These are phyloP conservation scores for Anhinga anhinga DNA, from an alignment of 2,113 vertebrate genomes.

Conservation along the genomic window DNA sequence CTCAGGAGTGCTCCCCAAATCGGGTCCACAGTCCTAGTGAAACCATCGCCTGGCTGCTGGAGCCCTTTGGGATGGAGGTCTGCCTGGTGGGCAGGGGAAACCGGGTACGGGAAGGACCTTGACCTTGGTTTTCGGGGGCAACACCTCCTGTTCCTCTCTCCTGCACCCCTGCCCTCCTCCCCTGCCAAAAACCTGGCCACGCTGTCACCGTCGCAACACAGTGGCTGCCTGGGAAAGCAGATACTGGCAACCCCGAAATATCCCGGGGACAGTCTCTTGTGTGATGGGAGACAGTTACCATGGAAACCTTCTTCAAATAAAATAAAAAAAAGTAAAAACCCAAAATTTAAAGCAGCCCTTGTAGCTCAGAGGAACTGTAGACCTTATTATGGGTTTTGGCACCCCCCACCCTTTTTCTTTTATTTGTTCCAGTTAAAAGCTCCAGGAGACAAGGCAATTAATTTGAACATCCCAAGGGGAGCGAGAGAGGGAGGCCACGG, in stretches of 20 bases:
- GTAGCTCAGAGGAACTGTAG: slow-evolving; percentile 40
- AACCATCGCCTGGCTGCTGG: background rate
- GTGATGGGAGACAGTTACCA: slow-evolving; percentile 58
- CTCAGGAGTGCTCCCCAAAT: background rate
- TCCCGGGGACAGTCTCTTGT: slow-evolving; percentile 33
- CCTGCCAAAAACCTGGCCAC: background rate
- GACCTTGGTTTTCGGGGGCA: background rate
- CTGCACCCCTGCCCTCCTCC: background rate
- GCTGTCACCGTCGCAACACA: background rate
- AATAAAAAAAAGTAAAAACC: background rate
- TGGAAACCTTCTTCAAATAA: slow-evolving; percentile 50
- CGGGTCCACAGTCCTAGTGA: background rate
- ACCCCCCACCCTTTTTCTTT: background rate
- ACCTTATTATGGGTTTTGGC: slow-evolving; percentile 28
- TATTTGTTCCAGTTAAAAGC: slow-evolving; percentile 41
- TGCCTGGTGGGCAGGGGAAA: background rate
- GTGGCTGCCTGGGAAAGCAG: slow-evolving; percentile 30
- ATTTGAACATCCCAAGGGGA: slow-evolving; percentile 40
- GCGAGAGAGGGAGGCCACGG: background rate
- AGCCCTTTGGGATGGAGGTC: background rate
- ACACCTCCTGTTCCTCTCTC: background rate
- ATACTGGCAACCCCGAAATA: slow-evolving; percentile 46
- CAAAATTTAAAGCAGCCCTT: slow-evolving; percentile 49
- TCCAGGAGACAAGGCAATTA: slow-evolving; percentile 33
- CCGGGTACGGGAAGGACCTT: background rate